Conservation (phyloP, 2,797 vertebrate genomes). For the Apodemus agrarius region DNA sequence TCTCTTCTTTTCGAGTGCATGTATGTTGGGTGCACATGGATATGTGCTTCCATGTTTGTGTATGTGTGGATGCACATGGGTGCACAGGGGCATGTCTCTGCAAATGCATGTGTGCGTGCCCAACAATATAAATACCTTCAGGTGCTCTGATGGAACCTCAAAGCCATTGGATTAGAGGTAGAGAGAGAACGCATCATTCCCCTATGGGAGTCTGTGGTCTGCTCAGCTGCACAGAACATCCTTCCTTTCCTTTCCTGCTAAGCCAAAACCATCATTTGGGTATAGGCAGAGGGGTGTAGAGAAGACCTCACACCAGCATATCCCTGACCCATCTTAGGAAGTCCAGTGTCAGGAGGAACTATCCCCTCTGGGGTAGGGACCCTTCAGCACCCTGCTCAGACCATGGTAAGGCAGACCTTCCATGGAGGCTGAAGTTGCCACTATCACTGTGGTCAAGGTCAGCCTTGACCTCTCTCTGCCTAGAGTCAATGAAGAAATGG, state of each 20-base stretch:
- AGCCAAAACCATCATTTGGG: neutral
- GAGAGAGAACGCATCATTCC: neutral
- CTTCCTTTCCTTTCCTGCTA: neutral
- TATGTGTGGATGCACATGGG: neutral
- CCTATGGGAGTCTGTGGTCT: neutral
- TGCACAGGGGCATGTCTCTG: neutral
- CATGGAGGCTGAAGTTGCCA: fast-evolving
- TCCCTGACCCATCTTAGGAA: neutral
- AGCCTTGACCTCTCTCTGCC: neutral
- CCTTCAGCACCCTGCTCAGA: neutral
- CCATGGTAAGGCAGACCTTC: neutral
- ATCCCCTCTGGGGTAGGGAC: neutral
- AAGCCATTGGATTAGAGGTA: too few species aligned
- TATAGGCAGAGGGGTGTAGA: neutral
- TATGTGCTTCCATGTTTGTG: neutral
- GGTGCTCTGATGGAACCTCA: neutral
- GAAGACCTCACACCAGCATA: neutral
- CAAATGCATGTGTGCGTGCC: neutral
- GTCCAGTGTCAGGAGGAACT: neutral
- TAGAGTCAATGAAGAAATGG: neutral
- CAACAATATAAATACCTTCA: fast-evolving
- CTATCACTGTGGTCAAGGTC: neutral
- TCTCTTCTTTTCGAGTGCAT: neutral
- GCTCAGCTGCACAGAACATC: neutral
- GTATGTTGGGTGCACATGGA: neutral